phyloP scores from a whole-genome alignment of 2,797 vertebrate genomes.

The Propithecus deckenii region DNA sequence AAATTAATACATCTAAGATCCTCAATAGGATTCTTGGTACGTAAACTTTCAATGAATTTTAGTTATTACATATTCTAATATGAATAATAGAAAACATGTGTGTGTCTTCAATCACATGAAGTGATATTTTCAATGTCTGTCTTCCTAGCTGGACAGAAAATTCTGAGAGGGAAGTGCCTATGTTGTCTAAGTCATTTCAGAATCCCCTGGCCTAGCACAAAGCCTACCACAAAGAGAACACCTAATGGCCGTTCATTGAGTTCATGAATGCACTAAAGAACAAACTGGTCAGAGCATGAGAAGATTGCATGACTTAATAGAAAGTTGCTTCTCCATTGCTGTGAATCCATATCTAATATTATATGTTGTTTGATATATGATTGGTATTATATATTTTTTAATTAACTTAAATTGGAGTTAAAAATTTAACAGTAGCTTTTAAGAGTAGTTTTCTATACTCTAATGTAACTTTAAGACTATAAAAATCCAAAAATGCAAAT shows the following conservation, averaged over 20 bases:
- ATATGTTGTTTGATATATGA: neutral
- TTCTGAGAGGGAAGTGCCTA: too few relatives aligned
- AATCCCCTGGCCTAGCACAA: neutral
- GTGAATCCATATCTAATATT: neutral
- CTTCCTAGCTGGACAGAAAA: neutral
- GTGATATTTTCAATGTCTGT: neutral
- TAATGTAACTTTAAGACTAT: neutral
- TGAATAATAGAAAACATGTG: neutral
- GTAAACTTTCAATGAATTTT: neutral
- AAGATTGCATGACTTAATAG: neutral
- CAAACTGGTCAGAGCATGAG: neutral
- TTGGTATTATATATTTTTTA: neutral
- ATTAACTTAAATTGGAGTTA: neutral
- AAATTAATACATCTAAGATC: neutral
- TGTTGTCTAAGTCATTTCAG: neutral
- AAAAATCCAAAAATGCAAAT: neutral
- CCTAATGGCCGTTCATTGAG: fast-evolving
- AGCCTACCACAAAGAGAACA: neutral
- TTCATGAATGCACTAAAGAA: neutral
- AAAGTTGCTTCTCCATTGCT: neutral
- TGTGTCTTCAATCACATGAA: neutral
- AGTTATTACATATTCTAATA: neutral
- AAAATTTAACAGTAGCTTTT: neutral
- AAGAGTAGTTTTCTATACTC: neutral
- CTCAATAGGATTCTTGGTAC: neutral